These are phyloP conservation scores for Dioctria rufipes DNA, from an alignment of 2,888 invertebrate species.

Conservation along the genomic window DNA sequence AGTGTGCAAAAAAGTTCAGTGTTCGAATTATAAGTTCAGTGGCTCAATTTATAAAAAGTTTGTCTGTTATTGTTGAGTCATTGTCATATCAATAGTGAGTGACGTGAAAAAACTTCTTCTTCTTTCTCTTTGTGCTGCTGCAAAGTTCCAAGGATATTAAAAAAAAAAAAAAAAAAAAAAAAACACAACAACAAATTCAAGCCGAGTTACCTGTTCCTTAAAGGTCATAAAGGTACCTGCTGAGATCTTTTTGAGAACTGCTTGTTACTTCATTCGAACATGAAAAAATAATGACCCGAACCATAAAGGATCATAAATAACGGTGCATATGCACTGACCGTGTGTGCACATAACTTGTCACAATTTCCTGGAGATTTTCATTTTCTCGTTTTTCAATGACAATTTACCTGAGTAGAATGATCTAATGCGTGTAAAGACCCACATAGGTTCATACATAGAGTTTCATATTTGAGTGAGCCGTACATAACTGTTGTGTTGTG, in stretches of 20 bases:
- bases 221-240: constrained; percentile 21
- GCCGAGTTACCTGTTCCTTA: constrained; percentile 11
- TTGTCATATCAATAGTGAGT: neutral
- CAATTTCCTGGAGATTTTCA: constrained; percentile 35
- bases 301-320: constrained; percentile 45
- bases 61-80: neutral
- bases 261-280: constrained; percentile 4
- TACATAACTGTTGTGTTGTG: neutral
- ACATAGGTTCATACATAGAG: too few species aligned
- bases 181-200: constrained; percentile 3
- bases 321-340: constrained; percentile 31
- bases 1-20: neutral
- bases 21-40: neutral
- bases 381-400: neutral
- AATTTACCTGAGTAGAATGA: constrained; percentile 18
- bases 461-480: constrained; percentile 2
- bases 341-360: constrained; percentile 36
- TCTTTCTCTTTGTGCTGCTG: too few species aligned
- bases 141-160: too few species aligned
- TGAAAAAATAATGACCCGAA: neutral
- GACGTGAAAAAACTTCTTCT: neutral
- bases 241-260: neutral
- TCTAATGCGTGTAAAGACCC: neutral
- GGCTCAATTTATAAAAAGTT: neutral
- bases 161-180: constrained; percentile 2